Evolutionary conservation across 2,113 vertebrate genomes (phyloP).

Genomic region (Prunella fulvescens): DNA sequence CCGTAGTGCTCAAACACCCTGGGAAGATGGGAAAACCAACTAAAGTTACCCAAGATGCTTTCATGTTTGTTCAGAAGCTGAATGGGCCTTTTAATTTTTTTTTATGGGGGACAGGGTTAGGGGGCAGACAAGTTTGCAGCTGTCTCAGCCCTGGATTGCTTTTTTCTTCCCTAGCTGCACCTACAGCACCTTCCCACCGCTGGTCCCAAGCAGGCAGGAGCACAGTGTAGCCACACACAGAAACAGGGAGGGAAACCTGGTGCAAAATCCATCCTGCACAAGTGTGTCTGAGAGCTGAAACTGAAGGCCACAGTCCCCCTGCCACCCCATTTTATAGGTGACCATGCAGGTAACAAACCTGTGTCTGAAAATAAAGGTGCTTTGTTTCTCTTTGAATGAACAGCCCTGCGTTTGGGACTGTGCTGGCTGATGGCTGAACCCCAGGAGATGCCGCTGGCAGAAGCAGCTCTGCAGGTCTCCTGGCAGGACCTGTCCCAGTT

Average conservation of each 20-base stretch:
- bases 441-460: background rate
- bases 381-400: background rate
- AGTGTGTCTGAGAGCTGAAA: background rate
- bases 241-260: background rate
- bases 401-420: background rate
- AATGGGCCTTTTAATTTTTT: background rate
- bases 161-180: background rate
- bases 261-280: background rate
- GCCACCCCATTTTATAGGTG: background rate
- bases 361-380: background rate
- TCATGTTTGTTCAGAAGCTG: background rate
- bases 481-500: background rate
- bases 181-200: background rate
- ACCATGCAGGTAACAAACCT: rapidly evolving
- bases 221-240: rapidly evolving
- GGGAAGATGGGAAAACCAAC: background rate
- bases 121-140: background rate
- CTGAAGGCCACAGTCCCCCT: background rate
- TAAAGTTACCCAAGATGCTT: background rate
- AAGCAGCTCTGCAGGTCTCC: background rate
- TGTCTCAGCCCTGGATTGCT: background rate
- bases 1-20: background rate
- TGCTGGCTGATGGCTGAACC: background rate
- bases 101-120: too few relatives aligned
- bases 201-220: background rate